phyloP scores from a whole-genome alignment of 2,797 vertebrate genomes.

The Silurus lanzhouensis region DNA sequence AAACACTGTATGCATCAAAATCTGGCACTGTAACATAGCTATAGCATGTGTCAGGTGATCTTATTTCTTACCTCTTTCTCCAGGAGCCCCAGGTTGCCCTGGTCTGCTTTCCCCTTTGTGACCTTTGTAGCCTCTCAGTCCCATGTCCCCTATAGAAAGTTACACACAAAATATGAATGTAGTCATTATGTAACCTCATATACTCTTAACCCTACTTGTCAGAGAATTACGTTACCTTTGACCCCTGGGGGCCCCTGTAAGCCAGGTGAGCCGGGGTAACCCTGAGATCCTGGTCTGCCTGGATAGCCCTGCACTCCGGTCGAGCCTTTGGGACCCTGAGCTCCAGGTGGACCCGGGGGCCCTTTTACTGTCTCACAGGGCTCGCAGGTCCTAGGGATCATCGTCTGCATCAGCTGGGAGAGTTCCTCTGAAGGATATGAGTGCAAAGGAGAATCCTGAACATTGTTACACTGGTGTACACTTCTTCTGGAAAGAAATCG shows the following conservation, averaged over 20 bases:
- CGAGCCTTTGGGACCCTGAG: constrained; percentile 73
- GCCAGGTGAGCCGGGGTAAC: constrained; percentile 76
- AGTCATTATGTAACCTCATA: constrained; percentile 2
- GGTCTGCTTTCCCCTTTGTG: constrained; percentile 72
- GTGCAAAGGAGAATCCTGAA: constrained; percentile 5
- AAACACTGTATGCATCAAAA: background rate
- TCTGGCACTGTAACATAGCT: background rate
- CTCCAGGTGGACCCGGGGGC: constrained; percentile 70
- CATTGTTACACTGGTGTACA: background rate
- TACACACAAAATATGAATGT: background rate
- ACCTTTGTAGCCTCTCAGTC: constrained; percentile 74
- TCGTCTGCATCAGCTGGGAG: constrained; percentile 70
- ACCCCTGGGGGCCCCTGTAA: constrained; percentile 70
- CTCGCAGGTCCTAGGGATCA: constrained; percentile 67
- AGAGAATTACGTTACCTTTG: constrained; percentile 69
- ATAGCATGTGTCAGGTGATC: background rate
- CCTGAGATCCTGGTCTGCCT: constrained; percentile 70
- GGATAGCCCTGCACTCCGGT: constrained; percentile 73
- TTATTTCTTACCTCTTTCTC: constrained; percentile 70
- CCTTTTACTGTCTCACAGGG: constrained; percentile 72
- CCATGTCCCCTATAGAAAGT: constrained; percentile 70
- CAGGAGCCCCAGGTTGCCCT: constrained; percentile 73
- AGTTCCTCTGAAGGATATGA: constrained; percentile 69
- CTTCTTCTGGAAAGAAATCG: background rate
- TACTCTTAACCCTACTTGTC: background rate